Conservation (phyloP, 2,797 vertebrate genomes). For the Hippoglossus hippoglossus region DNA sequence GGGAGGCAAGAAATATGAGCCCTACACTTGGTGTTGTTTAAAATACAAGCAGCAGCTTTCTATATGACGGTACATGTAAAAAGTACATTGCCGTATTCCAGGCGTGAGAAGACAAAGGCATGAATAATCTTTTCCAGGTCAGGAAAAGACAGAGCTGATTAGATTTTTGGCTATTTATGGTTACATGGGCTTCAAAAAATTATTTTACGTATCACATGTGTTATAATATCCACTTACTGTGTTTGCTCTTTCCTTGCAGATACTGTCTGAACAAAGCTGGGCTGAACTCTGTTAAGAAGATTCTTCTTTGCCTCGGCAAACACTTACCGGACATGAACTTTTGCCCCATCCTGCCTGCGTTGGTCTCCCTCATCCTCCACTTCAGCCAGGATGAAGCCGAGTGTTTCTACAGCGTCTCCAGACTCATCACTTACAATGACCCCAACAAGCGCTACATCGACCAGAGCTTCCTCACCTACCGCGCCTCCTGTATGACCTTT, state of each 20-base stretch:
- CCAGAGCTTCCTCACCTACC: constrained; percentile 88
- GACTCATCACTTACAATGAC: constrained; percentile 86
- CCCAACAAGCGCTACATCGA: constrained; percentile 88
- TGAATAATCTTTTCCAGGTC: no score
- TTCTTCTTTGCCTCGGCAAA: constrained; percentile 85
- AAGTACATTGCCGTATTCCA: no score
- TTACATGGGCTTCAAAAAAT: background rate
- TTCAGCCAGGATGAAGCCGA: constrained; percentile 90
- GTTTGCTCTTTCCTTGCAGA: constrained; percentile 49
- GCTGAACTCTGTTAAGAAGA: constrained; percentile 85
- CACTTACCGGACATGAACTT: constrained; percentile 88
- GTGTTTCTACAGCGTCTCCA: constrained; percentile 87
- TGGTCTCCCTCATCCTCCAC: constrained; percentile 89
- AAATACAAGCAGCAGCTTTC: background rate
- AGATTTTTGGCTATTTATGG: no score
- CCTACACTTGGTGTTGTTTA: background rate
- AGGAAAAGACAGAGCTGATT: no score
- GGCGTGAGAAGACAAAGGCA: no score
- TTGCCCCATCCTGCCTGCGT: constrained; percentile 87
- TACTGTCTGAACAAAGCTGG: constrained; percentile 89
- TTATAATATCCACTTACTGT: background rate
- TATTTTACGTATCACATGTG: no score
- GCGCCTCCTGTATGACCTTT: constrained; percentile 91
- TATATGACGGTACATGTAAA: no score
- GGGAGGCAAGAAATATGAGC: background rate